These are phyloP conservation scores for Rissa tridactyla DNA, from an alignment of 2,113 vertebrate genomes.

Conservation along the genomic window DNA sequence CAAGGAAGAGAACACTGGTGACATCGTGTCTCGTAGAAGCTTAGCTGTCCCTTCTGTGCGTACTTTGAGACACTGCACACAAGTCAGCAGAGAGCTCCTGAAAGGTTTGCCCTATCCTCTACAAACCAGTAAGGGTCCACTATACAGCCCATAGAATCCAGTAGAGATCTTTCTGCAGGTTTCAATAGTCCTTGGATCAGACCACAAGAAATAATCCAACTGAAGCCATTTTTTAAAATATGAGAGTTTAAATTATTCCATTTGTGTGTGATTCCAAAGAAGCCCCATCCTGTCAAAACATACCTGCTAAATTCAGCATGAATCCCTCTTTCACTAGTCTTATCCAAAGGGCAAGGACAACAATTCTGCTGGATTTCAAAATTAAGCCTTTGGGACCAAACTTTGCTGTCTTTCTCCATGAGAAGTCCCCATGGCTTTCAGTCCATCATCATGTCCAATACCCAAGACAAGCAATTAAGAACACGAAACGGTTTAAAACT, in stretches of 20 bases:
- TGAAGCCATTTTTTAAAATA: background rate
- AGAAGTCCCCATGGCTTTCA: conserved; percentile 11
- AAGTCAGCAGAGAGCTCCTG: background rate
- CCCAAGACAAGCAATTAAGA: conserved; percentile 63
- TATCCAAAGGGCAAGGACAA: conserved; percentile 2
- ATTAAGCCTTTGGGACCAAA: conserved; percentile 46
- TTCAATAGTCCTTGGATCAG: background rate
- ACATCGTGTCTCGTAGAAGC: background rate
- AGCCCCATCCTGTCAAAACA: background rate
- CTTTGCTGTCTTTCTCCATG: conserved; percentile 4
- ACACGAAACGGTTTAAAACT: conserved; percentile 3
- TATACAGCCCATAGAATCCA: background rate
- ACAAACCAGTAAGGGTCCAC: background rate
- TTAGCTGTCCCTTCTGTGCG: background rate
- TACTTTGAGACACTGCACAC: background rate
- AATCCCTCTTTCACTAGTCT: background rate
- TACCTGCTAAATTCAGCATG: background rate
- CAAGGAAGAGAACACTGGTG: background rate
- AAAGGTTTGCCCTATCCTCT: background rate
- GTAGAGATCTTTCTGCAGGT: background rate
- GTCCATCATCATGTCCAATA: conserved; percentile 41
- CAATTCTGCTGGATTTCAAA: conserved; percentile 32
- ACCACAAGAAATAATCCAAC: background rate
- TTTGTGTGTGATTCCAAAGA: background rate
- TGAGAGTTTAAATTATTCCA: background rate